A percentile compares a stretch with the other conserved stretches of the same genome.
These are phyloP conservation scores for Nasonovia ribisnigri DNA, from an alignment of 2,888 invertebrate species.

Conservation along the genomic window DNA sequence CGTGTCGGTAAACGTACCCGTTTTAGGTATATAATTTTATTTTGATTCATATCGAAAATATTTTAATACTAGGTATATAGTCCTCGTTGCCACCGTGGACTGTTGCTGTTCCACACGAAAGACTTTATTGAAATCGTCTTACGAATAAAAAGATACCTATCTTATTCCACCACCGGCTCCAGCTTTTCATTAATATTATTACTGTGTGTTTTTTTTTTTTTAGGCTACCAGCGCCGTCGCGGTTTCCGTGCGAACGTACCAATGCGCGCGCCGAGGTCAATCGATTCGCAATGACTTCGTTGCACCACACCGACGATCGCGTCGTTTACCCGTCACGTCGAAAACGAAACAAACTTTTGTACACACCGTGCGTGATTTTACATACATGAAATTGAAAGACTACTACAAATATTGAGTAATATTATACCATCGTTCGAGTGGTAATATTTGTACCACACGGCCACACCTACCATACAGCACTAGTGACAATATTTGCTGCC, in stretches of 20 bases:
- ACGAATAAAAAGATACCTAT: not conserved
- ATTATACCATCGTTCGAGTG: not conserved
- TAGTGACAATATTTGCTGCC: not conserved
- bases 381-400: not conserved
- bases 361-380: not conserved
- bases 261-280: not conserved
- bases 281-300: constrained; percentile 1
- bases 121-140: not conserved
- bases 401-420: not conserved
- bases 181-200: not conserved
- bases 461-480: not conserved
- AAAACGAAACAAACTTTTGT: not conserved
- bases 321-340: not conserved
- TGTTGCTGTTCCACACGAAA: not conserved
- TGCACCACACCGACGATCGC: not conserved
- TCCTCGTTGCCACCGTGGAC: not conserved
- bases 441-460: not conserved
- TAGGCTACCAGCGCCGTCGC: not conserved
- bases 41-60: not conserved
- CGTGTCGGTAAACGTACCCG: not conserved
- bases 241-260: not conserved
- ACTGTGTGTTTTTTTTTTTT: not conserved
- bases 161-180: not conserved
- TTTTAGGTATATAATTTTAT: not conserved
- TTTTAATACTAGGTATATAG: not conserved